A percentile compares a stretch with the other conserved stretches of the same genome.
phyloP scores from a whole-genome alignment of 2,797 vertebrate genomes.

The Myripristis jacobus region DNA sequence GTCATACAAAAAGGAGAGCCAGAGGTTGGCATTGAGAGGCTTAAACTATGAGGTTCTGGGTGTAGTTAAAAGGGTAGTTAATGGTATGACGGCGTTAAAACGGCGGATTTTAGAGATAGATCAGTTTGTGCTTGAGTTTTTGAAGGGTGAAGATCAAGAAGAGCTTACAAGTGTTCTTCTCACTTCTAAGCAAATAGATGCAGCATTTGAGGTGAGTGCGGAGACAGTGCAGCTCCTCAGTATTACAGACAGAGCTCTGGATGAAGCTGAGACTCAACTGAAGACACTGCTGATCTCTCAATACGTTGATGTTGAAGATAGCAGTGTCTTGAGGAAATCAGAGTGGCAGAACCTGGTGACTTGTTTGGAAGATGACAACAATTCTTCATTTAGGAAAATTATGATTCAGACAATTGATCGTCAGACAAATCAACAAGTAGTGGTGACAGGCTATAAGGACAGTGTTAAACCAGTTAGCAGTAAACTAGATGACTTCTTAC shows the following conservation, averaged over 20 bases:
- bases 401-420: slow-evolving; percentile 48
- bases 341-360: slow-evolving; percentile 80
- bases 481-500: slow-evolving; percentile 80
- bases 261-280: slow-evolving; percentile 81
- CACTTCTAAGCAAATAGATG: slow-evolving; percentile 74
- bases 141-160: slow-evolving; percentile 73
- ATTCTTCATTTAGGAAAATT: slow-evolving; percentile 54
- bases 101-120: slow-evolving; percentile 65
- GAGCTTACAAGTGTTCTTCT: slow-evolving; percentile 81
- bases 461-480: slow-evolving; percentile 62
- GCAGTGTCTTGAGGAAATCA: slow-evolving; percentile 61
- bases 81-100: slow-evolving; percentile 68
- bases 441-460: slow-evolving; percentile 81
- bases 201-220: slow-evolving; percentile 76
- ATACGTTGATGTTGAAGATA: slow-evolving; percentile 76
- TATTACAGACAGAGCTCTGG: slow-evolving; percentile 67
- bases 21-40: slow-evolving; percentile 80
- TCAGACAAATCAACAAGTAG: slow-evolving; percentile 65
- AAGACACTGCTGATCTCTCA: slow-evolving; percentile 63
- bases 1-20: slow-evolving; percentile 58
- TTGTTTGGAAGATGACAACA: slow-evolving; percentile 60
- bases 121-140: slow-evolving; percentile 75
- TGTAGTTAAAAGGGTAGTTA: slow-evolving; percentile 78
- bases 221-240: slow-evolving; percentile 75
- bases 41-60: slow-evolving; percentile 79